Percentiles rank a stretch among this genome's conserved stretches.
Conservation (phyloP, 2,113 vertebrate species). For the Protomyctophum bolini region DNA sequence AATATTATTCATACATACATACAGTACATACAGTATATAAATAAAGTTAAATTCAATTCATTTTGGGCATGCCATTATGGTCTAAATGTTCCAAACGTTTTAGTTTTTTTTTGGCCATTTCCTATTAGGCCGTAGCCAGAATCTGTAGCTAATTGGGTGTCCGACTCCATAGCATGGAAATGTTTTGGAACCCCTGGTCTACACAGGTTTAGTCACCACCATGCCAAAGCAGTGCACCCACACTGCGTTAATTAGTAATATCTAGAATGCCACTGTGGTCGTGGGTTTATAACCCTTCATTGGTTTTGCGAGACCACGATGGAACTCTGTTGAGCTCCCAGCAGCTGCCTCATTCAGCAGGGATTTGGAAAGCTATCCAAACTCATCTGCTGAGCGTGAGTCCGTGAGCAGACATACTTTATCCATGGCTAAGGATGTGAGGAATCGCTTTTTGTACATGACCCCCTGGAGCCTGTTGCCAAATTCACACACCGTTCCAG, state of each 20-base stretch:
- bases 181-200: neutral
- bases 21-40: too few species aligned
- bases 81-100: too few species aligned
- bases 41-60: too few species aligned
- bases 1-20: too few species aligned
- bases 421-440: slow-evolving; percentile 33
- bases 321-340: slow-evolving; percentile 40
- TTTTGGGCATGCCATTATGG: too few species aligned
- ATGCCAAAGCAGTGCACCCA: slow-evolving; percentile 37
- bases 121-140: too few species aligned
- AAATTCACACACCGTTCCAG: neutral
- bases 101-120: too few species aligned
- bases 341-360: slow-evolving; percentile 48
- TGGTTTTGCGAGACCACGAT: slow-evolving; percentile 31
- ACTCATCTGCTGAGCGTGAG: slow-evolving; percentile 44
- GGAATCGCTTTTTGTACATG: slow-evolving; percentile 29
- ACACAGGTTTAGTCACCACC: slow-evolving; percentile 43
- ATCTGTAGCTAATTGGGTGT: too few species aligned
- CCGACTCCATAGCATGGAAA: too few species aligned
- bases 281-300: slow-evolving; percentile 53
- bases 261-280: slow-evolving; percentile 33
- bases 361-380: slow-evolving; percentile 32
- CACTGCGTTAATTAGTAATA: slow-evolving; percentile 36
- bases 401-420: slow-evolving; percentile 43
- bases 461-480: neutral